A percentile compares a stretch with the other conserved stretches of the same genome.
Evolutionary conservation across 2,797 vertebrate genomes (phyloP).

Genomic region (Discoglossus pictus): DNA sequence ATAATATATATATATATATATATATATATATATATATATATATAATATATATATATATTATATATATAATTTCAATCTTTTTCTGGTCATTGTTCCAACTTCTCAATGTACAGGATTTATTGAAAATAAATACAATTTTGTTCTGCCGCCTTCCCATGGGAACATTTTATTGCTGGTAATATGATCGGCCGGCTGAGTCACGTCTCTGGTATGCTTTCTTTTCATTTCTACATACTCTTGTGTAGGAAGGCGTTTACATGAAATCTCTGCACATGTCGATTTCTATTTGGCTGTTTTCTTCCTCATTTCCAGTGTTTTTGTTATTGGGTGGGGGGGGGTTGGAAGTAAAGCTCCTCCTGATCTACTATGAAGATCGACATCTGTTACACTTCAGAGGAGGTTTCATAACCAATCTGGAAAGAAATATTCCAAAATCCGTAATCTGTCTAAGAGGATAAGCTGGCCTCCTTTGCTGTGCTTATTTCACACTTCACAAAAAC

Average conservation of each 20-base stretch:
- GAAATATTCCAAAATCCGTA: slow-evolving; percentile 54
- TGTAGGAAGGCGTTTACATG: not conserved
- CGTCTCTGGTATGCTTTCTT: slow-evolving; percentile 28
- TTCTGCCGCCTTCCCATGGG: slow-evolving; percentile 17
- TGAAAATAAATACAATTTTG: slow-evolving; percentile 9
- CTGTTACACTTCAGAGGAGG: slow-evolving; percentile 55
- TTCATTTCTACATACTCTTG: slow-evolving; percentile 9
- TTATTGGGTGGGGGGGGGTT: slow-evolving; percentile 43
- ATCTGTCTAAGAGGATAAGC: slow-evolving; percentile 52
- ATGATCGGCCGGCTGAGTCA: slow-evolving; percentile 25
- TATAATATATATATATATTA: too few relatives aligned
- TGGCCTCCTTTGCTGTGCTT: slow-evolving; percentile 32
- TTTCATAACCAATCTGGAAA: slow-evolving; percentile 49
- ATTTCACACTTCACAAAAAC: too few relatives aligned
- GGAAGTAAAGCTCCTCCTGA: slow-evolving; percentile 39
- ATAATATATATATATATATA: too few relatives aligned
- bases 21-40: too few relatives aligned
- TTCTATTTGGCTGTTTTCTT: slow-evolving; percentile 1
- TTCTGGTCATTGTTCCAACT: too few relatives aligned
- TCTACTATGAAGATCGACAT: slow-evolving; percentile 50
- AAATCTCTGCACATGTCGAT: too few relatives aligned
- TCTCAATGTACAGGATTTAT: slow-evolving; percentile 8
- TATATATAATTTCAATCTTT: too few relatives aligned
- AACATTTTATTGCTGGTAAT: slow-evolving; percentile 19
- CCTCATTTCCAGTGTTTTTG: slow-evolving; percentile 6